These are phyloP conservation scores for Halyomorpha halys DNA, from an alignment of 1,140 invertebrate species.

Conservation along the genomic window DNA sequence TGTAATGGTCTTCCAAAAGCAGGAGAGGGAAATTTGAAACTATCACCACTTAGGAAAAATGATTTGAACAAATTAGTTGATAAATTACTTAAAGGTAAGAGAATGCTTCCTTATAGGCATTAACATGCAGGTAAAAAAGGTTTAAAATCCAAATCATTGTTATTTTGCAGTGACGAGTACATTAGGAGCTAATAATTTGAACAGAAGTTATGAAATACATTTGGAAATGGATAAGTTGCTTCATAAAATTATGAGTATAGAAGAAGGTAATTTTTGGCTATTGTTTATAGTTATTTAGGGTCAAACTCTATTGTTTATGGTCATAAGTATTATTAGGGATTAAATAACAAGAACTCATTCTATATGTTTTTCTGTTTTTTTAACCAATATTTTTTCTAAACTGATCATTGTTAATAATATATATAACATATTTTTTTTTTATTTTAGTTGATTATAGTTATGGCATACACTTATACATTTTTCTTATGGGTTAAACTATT, in stretches of 20 bases:
- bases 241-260: slow-evolving; percentile 39
- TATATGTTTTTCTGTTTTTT: too few relatives aligned
- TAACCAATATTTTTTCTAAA: too few relatives aligned
- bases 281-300: too few relatives aligned
- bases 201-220: slow-evolving; percentile 41
- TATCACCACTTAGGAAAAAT: slow-evolving; percentile 33
- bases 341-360: too few relatives aligned
- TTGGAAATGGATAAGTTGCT: slow-evolving; percentile 38
- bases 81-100: slow-evolving; percentile 35
- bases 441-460: too few relatives aligned
- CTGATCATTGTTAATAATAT: too few relatives aligned
- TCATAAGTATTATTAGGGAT: too few relatives aligned
- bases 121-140: not conserved
- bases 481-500: not conserved
- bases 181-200: slow-evolving; percentile 16
- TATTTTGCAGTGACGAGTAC: slow-evolving; percentile 28
- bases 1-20: not conserved
- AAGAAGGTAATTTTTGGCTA: slow-evolving; percentile 32
- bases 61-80: slow-evolving; percentile 39
- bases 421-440: too few relatives aligned
- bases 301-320: too few relatives aligned
- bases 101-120: not conserved
- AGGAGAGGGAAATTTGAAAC: slow-evolving; percentile 21
- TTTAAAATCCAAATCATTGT: slow-evolving; percentile 14
- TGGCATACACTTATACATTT: too few relatives aligned